Evolutionary conservation across 2,797 vertebrate species (phyloP).

Genomic region (Catamblyrhynchus diadema): DNA sequence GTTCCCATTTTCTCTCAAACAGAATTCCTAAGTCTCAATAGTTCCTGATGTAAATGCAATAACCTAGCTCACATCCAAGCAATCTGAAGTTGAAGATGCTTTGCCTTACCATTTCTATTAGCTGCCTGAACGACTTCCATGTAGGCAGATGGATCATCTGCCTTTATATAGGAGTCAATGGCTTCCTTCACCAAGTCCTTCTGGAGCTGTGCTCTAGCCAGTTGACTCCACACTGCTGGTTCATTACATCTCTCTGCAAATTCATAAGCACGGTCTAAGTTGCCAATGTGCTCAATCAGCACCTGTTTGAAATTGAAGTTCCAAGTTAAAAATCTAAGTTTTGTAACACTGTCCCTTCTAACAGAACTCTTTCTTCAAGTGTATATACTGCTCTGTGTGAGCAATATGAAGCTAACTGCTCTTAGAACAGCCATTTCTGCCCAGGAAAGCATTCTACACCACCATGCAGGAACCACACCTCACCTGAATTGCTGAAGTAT

Average conservation of each 20-base stretch:
- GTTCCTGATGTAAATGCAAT: background rate
- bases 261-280: conserved; percentile 77
- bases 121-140: conserved; percentile 89
- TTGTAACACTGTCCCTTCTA: background rate
- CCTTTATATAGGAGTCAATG: conserved; percentile 89
- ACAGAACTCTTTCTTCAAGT: background rate
- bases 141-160: conserved; percentile 85
- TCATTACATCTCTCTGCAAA: conserved; percentile 84
- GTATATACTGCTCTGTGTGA: background rate
- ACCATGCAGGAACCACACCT: background rate
- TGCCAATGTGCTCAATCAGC: conserved; percentile 85
- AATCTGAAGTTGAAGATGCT: background rate
- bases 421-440: background rate
- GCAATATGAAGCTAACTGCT: background rate
- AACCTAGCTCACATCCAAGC: background rate
- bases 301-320: conserved; percentile 75
- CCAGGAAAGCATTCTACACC: background rate
- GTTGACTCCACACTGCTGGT: conserved; percentile 88
- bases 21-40: background rate
- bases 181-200: conserved; percentile 90
- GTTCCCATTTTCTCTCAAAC: background rate
- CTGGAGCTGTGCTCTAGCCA: conserved; percentile 87
- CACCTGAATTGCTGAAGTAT: conserved; percentile 93
- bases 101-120: conserved; percentile 81
- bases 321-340: background rate